Conservation (phyloP, 2,797 vertebrate species). For the Emydoidea blandingii region DNA sequence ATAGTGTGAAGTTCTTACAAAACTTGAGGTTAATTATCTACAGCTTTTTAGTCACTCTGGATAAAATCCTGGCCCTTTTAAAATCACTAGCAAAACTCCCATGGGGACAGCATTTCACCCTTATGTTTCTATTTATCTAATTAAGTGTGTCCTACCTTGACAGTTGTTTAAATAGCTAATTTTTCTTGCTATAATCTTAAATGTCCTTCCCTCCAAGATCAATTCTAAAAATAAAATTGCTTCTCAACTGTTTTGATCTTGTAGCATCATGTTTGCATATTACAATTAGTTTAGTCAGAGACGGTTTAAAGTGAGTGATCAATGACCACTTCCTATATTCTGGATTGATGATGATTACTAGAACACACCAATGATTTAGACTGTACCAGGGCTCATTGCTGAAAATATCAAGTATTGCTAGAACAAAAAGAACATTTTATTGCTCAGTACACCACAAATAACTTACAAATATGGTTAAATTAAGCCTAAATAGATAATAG, state of each 20-base stretch:
- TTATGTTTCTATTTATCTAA: background rate
- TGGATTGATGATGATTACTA: background rate
- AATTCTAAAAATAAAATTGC: background rate
- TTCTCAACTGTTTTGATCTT: background rate
- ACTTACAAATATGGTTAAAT: background rate
- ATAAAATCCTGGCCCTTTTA: slow-evolving; percentile 23
- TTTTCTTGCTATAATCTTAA: background rate
- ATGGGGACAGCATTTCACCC: background rate
- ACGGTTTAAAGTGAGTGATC: background rate
- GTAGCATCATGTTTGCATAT: fast-evolving
- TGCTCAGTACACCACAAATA: background rate
- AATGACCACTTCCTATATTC: background rate
- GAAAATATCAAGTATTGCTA: background rate
- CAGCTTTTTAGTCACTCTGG: background rate
- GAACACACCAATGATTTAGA: fast-evolving
- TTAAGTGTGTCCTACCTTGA: background rate
- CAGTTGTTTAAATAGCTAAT: background rate
- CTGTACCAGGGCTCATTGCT: background rate
- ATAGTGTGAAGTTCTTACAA: background rate
- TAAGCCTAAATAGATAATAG: background rate
- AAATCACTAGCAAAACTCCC: slow-evolving; percentile 10
- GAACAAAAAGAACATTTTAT: background rate
- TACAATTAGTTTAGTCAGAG: background rate
- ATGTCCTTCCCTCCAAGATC: background rate
- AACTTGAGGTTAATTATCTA: slow-evolving; percentile 23